Evolutionary conservation across 2,888 invertebrate genomes (phyloP).

Genomic region (Drosophila rellima): DNA sequence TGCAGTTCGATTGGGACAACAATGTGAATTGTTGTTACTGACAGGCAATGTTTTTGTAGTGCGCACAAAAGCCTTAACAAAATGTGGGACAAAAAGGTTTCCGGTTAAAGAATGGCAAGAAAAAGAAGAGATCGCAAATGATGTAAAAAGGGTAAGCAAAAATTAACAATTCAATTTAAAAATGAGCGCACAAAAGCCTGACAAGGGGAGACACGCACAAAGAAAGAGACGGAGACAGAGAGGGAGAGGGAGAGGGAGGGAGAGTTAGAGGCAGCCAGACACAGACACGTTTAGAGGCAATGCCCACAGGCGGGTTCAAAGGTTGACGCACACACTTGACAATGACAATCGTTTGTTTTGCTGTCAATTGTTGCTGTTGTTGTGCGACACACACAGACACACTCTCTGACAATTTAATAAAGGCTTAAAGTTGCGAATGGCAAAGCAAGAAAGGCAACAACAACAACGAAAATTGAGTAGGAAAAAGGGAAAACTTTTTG

Average conservation of each 20-base stretch:
- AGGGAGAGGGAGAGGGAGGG: background rate
- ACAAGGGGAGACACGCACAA: slow-evolving; percentile 35
- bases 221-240: background rate
- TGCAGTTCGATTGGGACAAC: slow-evolving; percentile 40
- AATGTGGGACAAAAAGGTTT: slow-evolving; percentile 44
- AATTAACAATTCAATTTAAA: slow-evolving; percentile 82
- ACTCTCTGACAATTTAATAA: slow-evolving; percentile 69
- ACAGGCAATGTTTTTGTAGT: slow-evolving; percentile 65
- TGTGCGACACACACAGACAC: slow-evolving; percentile 15
- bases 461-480: too few species aligned
- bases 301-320: slow-evolving; percentile 66
- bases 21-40: slow-evolving; percentile 67
- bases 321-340: slow-evolving; percentile 82
- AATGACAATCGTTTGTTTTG: slow-evolving; percentile 80
- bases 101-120: slow-evolving; percentile 11
- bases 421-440: slow-evolving; percentile 69
- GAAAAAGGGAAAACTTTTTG: slow-evolving; percentile 58
- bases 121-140: slow-evolving; percentile 40
- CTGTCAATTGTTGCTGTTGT: slow-evolving; percentile 75
- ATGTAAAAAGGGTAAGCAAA: slow-evolving; percentile 59
- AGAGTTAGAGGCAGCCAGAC: background rate
- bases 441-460: slow-evolving; percentile 35
- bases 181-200: slow-evolving; percentile 49
- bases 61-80: slow-evolving; percentile 63
- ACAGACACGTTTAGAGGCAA: slow-evolving; percentile 43